Conservation (phyloP, 1,140 invertebrate species). For the Diuraphis noxia region DNA sequence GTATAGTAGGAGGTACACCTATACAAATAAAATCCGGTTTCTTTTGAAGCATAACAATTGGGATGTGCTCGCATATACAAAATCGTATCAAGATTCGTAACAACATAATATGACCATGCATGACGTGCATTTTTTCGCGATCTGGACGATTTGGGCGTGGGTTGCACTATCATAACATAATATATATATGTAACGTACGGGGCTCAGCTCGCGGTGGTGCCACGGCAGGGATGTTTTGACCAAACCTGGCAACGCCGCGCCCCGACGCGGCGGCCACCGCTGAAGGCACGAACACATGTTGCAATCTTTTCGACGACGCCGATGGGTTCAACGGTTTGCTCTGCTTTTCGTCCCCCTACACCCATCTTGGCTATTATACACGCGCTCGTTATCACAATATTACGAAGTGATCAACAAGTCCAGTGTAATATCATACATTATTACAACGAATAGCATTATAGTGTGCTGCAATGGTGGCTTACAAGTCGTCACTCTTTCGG, state of each 20-base stretch:
- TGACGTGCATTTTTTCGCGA: not conserved
- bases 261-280: not conserved
- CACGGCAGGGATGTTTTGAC: slow-evolving; percentile 17
- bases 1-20: not conserved
- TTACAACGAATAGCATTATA: not conserved
- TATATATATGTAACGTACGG: not conserved
- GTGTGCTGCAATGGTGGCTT: not conserved
- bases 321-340: not conserved
- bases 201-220: not conserved
- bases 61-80: not conserved
- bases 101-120: not conserved
- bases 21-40: not conserved
- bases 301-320: not conserved
- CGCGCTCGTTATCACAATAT: not conserved
- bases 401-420: slow-evolving; percentile 8
- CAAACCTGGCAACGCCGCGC: slow-evolving; percentile 39
- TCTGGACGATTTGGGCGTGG: not conserved
- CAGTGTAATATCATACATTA: not conserved
- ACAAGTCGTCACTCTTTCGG: not conserved
- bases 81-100: not conserved
- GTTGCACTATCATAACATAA: not conserved
- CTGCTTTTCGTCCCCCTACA: not conserved
- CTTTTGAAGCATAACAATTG: not conserved
- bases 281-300: slow-evolving; percentile 31
- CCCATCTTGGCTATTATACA: not conserved